These are phyloP conservation scores for Catagonus wagneri DNA, from an alignment of 2,113 vertebrate species.

Conservation along the genomic window DNA sequence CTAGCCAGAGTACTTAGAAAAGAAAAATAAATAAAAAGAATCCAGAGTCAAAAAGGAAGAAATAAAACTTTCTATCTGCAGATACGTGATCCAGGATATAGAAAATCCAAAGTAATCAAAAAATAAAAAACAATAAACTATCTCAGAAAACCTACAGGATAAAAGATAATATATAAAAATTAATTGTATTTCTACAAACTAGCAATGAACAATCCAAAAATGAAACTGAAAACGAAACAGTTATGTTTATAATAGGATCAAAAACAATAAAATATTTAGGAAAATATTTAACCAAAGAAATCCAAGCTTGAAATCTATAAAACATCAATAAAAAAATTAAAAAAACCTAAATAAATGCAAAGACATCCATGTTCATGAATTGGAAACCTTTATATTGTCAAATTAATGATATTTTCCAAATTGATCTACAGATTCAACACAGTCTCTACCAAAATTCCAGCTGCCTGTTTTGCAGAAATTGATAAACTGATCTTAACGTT, in stretches of 20 bases:
- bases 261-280: not conserved
- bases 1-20: conserved; percentile 41
- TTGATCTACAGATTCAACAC: conserved; percentile 48
- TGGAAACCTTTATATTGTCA: conserved; percentile 52
- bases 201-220: too few relatives aligned
- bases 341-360: conserved; percentile 60
- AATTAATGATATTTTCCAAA: conserved; percentile 45
- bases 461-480: conserved; percentile 28
- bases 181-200: too few relatives aligned
- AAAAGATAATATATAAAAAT: conserved; percentile 45
- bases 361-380: conserved; percentile 46
- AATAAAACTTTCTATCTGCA: conserved; percentile 55
- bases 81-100: not conserved
- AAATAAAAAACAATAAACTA: not conserved
- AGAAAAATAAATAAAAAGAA: conserved; percentile 46
- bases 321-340: conserved; percentile 44
- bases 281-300: conserved; percentile 35
- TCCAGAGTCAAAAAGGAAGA: conserved; percentile 51
- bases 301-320: conserved; percentile 45
- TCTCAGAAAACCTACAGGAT: not conserved
- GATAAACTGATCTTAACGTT: conserved; percentile 39
- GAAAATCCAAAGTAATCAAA: not conserved
- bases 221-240: too few relatives aligned
- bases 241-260: not conserved
- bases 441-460: conserved; percentile 51